These are phyloP conservation scores for Chrysopilus asiliformis DNA, from an alignment of 2,888 invertebrate species.

Conservation along the genomic window DNA sequence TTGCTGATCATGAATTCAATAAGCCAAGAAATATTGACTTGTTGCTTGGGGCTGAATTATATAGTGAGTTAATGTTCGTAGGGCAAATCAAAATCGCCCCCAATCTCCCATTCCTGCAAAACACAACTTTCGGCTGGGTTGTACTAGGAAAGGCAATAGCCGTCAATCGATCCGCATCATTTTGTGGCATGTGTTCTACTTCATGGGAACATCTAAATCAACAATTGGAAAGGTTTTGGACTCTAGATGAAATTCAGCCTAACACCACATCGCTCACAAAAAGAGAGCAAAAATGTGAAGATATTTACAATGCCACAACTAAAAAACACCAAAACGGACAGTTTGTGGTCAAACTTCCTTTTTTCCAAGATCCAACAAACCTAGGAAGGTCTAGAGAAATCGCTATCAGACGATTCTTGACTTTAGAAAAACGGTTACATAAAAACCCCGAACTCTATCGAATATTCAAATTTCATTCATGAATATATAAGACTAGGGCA, in stretches of 20 bases:
- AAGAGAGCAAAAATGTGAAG: neutral
- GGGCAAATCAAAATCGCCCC: conserved; percentile 5
- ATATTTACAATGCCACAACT: neutral
- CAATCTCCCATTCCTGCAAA: conserved; percentile 3
- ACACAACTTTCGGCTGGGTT: conserved; percentile 7
- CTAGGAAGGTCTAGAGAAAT: no score
- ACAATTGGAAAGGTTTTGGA: no score
- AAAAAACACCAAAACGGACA: neutral
- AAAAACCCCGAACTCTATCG: no score
- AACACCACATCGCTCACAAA: neutral
- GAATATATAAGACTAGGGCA: no score
- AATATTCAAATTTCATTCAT: neutral
- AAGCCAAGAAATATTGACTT: conserved; percentile 4
- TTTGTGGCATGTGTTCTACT: no score
- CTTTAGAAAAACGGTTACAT: no score
- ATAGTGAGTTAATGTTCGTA: neutral
- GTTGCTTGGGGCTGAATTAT: conserved; percentile 6
- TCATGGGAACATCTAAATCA: no score
- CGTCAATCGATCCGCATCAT: no score
- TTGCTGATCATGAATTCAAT: conserved; percentile 7
- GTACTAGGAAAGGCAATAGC: neutral
- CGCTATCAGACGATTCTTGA: no score
- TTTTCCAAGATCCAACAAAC: no score
- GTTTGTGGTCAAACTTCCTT: neutral
- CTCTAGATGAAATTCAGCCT: no score